phyloP scores from a whole-genome alignment of 1,140 invertebrate species.

The Solenopsis invicta region DNA sequence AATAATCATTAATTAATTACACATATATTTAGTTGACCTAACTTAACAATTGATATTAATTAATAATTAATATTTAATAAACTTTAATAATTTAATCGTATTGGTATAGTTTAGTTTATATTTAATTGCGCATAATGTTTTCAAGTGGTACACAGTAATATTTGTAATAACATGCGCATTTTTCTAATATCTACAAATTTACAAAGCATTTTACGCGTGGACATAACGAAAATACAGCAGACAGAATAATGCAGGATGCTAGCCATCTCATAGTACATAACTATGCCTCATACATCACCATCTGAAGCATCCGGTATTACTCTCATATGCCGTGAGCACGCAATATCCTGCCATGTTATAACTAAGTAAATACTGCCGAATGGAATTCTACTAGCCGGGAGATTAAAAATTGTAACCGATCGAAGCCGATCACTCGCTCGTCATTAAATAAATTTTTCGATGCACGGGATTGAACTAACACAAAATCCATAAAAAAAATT shows the following conservation, averaged over 20 bases:
- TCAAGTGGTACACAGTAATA: not conserved
- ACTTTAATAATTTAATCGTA: not conserved
- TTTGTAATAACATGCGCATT: conserved; percentile 41
- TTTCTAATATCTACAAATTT: conserved; percentile 63
- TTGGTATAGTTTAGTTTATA: not conserved
- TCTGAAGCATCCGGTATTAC: conserved; percentile 77
- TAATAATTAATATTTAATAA: too few relatives aligned
- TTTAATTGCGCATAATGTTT: not conserved
- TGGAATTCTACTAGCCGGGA: conserved; percentile 11
- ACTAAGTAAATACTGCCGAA: conserved; percentile 74
- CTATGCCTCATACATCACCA: conserved; percentile 72
- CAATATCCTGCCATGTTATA: conserved; percentile 74
- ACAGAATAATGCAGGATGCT: conserved; percentile 71
- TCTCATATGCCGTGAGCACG: conserved; percentile 66
- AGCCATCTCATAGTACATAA: conserved; percentile 64
- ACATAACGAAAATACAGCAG: conserved; percentile 54
- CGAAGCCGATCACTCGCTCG: conserved; percentile 10
- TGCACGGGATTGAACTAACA: not conserved
- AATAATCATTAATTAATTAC: conserved; percentile 12
- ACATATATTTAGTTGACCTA: not conserved
- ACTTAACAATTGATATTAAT: not conserved
- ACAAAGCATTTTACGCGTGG: conserved; percentile 48
- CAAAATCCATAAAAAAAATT: not conserved
- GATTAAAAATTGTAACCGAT: conserved; percentile 26
- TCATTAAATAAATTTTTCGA: conserved; percentile 33